phyloP scores from a whole-genome alignment of 2,888 invertebrate genomes.

The Lysandra bellargus region DNA sequence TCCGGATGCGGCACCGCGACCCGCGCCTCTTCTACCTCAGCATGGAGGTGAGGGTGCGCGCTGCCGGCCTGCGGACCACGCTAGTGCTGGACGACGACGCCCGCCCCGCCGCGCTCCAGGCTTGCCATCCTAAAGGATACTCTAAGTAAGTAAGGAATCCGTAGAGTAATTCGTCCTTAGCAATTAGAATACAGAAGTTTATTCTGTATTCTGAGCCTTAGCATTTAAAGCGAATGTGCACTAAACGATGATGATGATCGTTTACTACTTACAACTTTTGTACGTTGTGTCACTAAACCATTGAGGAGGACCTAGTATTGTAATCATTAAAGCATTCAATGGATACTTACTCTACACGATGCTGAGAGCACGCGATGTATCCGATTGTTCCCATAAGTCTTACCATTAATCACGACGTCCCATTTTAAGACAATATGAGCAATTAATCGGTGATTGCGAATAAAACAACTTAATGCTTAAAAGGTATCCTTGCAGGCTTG shows the following conservation, averaged over 20 bases:
- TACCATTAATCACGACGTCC: background rate
- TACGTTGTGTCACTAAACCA: too few relatives aligned
- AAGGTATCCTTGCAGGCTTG: too few relatives aligned
- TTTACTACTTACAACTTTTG: too few relatives aligned
- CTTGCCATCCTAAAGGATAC: conserved; percentile 96
- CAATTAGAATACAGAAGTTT: too few relatives aligned
- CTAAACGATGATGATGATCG: too few relatives aligned
- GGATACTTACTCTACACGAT: background rate
- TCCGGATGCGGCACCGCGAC: conserved; percentile 94
- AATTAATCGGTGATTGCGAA: conserved; percentile 14
- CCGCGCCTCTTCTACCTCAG: conserved; percentile 95
- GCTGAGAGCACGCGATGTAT: conserved; percentile 20
- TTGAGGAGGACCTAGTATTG: too few relatives aligned
- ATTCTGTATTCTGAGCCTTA: too few relatives aligned
- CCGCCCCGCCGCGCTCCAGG: conserved; percentile 93
- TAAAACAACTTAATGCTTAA: background rate
- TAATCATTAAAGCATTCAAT: too few relatives aligned
- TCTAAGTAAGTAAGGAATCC: conserved; percentile 83
- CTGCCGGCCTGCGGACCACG: conserved; percentile 90
- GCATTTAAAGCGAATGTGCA: too few relatives aligned
- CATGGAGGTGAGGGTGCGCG: conserved; percentile 95
- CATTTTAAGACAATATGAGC: conserved; percentile 21
- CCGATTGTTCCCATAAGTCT: conserved; percentile 20
- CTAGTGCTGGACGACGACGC: conserved; percentile 93
- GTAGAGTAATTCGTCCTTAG: too few relatives aligned